Base-by-base conservation (phyloP, 2,113 vertebrate genomes). In the Podocnemis expansa region DNA sequence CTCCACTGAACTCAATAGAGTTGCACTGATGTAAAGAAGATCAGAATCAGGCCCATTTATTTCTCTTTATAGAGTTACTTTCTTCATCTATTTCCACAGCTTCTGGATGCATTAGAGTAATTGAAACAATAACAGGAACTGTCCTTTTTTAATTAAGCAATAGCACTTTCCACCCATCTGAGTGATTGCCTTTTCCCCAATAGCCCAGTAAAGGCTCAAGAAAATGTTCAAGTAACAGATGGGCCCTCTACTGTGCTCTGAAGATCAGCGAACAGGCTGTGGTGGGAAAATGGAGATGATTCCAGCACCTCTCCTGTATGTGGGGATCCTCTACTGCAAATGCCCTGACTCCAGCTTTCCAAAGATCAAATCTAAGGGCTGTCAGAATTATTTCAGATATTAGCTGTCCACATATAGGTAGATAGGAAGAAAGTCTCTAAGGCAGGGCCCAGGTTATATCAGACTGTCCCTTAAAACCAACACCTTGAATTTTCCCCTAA, bases 31-130 rank as follows among this genome's bases (percentile, higher is more conserved):
- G 43, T 43, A 76, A 76, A 45, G 22, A 13, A 45, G 25, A 45
- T 41, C 22, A 27, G 41, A 88, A 82, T 55, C 12, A 79, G 79
- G 29, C 0, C 0, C 75, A 80, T 54, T 81, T 87, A 43, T 89
- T 95, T 84, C 75, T 27, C 82, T 6, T 13, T 19, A 38, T 38
- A 67, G 76, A 51, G 3, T 8, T 87, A 87, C 84, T 60, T 5
- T 67, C 58, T 78, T 27, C 22, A 91, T 81, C 16, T 11, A 92
- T 89, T 89, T 76, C 41, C 73, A 45, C 45, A 86, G 49, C 16
- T 75, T 88, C 6, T 8, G 25, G 25, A 21, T 4, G 1, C 10
- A 9, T 22, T 41, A 45, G 38, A 73, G 5, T 49, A 22, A 41
- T 11, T 4, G 1, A 84, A 24, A 73, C 70, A n/a, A 3, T 56